Evolutionary conservation across 2,888 invertebrate species (phyloP), one percentile per base, ranked within the genome.

Genomic region (Lepas anatifera): DNA sequence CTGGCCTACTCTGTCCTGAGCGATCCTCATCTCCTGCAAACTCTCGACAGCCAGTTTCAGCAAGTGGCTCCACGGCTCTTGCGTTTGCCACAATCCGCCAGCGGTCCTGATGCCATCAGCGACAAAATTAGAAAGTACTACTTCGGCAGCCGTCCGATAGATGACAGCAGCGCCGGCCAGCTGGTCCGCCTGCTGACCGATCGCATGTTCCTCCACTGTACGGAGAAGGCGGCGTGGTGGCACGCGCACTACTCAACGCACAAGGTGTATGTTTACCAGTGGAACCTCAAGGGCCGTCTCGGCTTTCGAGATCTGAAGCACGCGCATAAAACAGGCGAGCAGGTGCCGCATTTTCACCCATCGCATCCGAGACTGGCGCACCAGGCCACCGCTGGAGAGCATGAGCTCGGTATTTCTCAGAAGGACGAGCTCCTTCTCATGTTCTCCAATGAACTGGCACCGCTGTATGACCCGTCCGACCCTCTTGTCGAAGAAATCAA

Each of bases 401-500:
- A 58, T 32, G 32, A 58, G 18, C 58, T 58, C 6, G 58, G 58
- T 22, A 25, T 58, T 6, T 58, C 58, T 29, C 58, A 58, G 32
- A 58, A 58, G 32, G 58, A 58, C 58, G 58, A 58, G 32, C 58
- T 58, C 13, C 58, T 58, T 16, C 58, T 58, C 58, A 58, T 58
- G 58, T 58, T 58, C 58, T 58, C 58, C 58, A 58, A 58, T 22
- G 58, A 58, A 18, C 13, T 58, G 29, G 27, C 58, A 16, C 58
- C 58, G 18, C 32, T 58, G 18, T 58, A 32, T 22, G 58, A 58
- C 32, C 8, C 10, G 0, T 10, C 3, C 18, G 58, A 58, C 18
- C 58, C 58, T 16, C 32, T 58, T 18, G 58, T 58, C 0, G 1
- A 29, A 29, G 58, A 58, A 13, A 29, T 58, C 16, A 29, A 32